These are phyloP conservation scores for Acanthurus lineatus DNA, from an alignment of 2,797 vertebrate species.

Conservation along the genomic window DNA sequence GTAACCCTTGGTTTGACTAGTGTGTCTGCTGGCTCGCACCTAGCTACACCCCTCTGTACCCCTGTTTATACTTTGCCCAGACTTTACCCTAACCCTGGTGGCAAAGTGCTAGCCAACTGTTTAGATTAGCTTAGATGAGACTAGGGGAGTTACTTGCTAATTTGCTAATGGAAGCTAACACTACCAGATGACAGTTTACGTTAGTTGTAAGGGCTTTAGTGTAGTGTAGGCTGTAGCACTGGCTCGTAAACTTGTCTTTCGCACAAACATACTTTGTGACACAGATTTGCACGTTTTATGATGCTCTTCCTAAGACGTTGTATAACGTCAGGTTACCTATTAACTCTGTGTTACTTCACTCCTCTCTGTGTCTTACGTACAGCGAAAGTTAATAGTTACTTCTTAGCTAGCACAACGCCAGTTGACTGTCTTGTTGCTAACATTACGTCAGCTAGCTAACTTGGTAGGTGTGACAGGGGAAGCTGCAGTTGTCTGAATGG, in stretches of 20 bases:
- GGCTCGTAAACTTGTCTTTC: background rate
- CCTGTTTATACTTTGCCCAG: slow-evolving; percentile 50
- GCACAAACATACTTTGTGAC: background rate
- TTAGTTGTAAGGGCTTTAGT: too few relatives aligned
- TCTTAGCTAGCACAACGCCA: slow-evolving; percentile 2
- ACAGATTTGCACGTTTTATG: background rate
- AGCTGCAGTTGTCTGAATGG: slow-evolving; percentile 14
- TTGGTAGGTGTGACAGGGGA: slow-evolving; percentile 49
- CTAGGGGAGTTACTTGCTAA: slow-evolving; percentile 32
- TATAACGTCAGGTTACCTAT: background rate
- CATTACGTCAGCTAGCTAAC: slow-evolving; percentile 10
- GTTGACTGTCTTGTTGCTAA: slow-evolving; percentile 6
- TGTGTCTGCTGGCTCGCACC: slow-evolving; percentile 6
- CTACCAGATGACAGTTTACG: slow-evolving; percentile 39
- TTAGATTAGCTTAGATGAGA: slow-evolving; percentile 43
- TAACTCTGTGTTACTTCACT: background rate
- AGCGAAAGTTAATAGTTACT: background rate
- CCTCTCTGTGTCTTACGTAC: background rate
- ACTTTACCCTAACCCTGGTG: slow-evolving; percentile 45
- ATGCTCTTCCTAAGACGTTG: background rate
- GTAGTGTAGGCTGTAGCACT: background rate
- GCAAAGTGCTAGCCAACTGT: slow-evolving; percentile 62
- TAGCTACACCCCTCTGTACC: slow-evolving; percentile 16
- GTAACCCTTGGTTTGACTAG: background rate
- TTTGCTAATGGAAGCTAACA: slow-evolving; percentile 21